A percentile compares a stretch with the other conserved stretches of the same genome.
Evolutionary conservation across 2,113 vertebrate genomes (phyloP).

Genomic region (Xenopus borealis): DNA sequence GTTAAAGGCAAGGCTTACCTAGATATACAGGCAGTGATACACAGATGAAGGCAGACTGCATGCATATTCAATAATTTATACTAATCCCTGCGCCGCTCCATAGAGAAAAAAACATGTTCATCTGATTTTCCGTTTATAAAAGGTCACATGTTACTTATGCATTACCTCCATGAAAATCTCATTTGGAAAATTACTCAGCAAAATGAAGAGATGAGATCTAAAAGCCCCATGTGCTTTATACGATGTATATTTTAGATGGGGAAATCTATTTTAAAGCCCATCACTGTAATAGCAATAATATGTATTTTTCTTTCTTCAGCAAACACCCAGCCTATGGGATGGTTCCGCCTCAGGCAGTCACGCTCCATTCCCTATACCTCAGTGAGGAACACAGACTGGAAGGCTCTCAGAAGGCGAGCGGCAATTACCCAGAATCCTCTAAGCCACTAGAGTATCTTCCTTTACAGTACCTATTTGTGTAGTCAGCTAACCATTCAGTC

Average conservation of each 20-base stretch:
- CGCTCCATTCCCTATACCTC: slow-evolving; percentile 39
- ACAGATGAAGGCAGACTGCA: neutral
- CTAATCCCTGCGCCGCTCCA: neutral
- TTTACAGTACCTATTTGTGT: slow-evolving; percentile 50
- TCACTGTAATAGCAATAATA: slow-evolving; percentile 43
- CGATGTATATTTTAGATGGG: slow-evolving; percentile 19
- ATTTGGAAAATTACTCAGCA: slow-evolving; percentile 16
- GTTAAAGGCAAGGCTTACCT: too few species aligned
- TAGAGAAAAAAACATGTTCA: neutral
- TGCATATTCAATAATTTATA: slow-evolving; percentile 7
- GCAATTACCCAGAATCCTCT: slow-evolving; percentile 45
- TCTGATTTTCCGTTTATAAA: neutral
- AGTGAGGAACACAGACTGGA: slow-evolving; percentile 4
- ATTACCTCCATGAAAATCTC: neutral
- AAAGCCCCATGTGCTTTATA: slow-evolving; percentile 17
- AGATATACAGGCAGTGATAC: neutral
- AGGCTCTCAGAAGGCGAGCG: slow-evolving; percentile 30
- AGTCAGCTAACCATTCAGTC: slow-evolving; percentile 54
- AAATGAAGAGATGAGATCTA: slow-evolving; percentile 47
- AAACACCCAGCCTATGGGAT: slow-evolving; percentile 46
- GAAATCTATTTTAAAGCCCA: slow-evolving; percentile 50
- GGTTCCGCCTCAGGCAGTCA: slow-evolving; percentile 8
- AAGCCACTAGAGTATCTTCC: slow-evolving; percentile 38
- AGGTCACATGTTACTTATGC: slow-evolving; percentile 1
- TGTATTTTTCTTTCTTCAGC: slow-evolving; percentile 49